A percentile compares a stretch with the other conserved stretches of the same genome.
Conservation (phyloP, 2,113 vertebrate genomes). For the Coreoperca whiteheadi region DNA sequence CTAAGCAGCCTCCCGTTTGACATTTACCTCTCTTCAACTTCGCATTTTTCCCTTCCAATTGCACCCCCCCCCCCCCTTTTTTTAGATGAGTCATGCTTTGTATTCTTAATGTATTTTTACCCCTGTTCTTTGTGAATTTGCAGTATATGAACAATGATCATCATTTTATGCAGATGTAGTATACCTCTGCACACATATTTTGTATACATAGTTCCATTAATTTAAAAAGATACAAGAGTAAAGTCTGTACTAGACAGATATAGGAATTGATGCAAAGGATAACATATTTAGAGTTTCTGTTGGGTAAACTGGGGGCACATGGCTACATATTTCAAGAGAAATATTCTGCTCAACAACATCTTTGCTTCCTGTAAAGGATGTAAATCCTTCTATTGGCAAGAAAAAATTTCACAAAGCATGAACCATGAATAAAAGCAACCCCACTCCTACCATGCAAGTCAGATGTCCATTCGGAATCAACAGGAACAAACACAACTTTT, state of each 20-base stretch:
- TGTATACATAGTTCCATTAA: not conserved
- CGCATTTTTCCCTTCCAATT: slow-evolving; percentile 38
- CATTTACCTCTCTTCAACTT: slow-evolving; percentile 62
- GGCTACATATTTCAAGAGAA: not conserved
- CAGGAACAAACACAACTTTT: slow-evolving; percentile 2
- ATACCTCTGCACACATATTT: not conserved
- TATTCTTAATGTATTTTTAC: not conserved
- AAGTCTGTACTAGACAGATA: not conserved
- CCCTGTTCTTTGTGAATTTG: not conserved
- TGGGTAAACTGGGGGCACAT: not conserved
- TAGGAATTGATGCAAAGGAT: not conserved
- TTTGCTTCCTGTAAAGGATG: slow-evolving; percentile 15
- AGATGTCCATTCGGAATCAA: slow-evolving; percentile 23
- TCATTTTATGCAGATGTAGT: not conserved
- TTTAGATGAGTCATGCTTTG: slow-evolving; percentile 37
- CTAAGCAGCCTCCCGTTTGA: slow-evolving; percentile 59
- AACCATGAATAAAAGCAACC: slow-evolving; percentile 21
- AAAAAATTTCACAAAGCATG: slow-evolving; percentile 7
- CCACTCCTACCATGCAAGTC: not conserved
- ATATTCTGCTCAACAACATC: not conserved
- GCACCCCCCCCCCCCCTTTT: not conserved
- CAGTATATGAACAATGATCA: not conserved
- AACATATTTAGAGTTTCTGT: not conserved
- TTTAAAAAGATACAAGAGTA: not conserved
- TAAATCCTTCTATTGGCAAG: not conserved